Percentiles rank a stretch among this genome's conserved stretches.
Conservation (phyloP, 1,140 invertebrate species). For the Diorhabda carinulata region DNA sequence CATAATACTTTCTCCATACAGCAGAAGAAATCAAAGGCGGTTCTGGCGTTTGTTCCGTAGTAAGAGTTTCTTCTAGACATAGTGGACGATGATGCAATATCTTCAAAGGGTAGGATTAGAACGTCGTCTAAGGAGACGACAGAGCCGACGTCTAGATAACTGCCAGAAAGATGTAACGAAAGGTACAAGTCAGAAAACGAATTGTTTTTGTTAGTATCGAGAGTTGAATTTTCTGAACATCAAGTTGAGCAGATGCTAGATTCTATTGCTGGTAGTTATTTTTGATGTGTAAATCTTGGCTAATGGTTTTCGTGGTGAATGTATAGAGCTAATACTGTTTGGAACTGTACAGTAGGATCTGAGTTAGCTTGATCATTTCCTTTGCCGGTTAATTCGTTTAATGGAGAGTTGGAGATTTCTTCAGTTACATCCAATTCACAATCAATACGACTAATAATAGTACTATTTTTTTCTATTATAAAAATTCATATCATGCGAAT, state of each 20-base stretch:
- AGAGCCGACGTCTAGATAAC: not conserved
- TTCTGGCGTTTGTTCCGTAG: conserved; percentile 8
- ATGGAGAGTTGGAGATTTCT: conserved; percentile 9
- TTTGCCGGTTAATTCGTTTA: not conserved
- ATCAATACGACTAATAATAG: not conserved
- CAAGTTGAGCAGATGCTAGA: not conserved
- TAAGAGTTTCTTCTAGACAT: conserved; percentile 9
- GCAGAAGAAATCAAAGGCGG: conserved; percentile 5
- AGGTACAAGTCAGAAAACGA: conserved; percentile 7
- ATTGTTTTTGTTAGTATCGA: conserved; percentile 7
- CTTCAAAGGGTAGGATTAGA: conserved; percentile 5
- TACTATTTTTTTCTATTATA: conserved; percentile 10
- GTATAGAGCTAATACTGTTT: conserved; percentile 8
- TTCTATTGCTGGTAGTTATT: not conserved
- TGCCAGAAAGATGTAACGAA: conserved; percentile 9
- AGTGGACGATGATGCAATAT: not conserved
- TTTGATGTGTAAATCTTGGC: conserved; percentile 8
- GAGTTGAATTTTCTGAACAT: conserved; percentile 5
- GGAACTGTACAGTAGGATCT: conserved; percentile 3
- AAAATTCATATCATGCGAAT: not conserved
- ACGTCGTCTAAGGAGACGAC: conserved; percentile 6
- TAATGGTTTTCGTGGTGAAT: conserved; percentile 1
- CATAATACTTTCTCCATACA: conserved; percentile 5
- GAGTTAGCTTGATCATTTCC: conserved; percentile 5
- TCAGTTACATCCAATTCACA: conserved; percentile 4